A percentile compares a stretch with the other conserved stretches of the same genome.
Evolutionary conservation across 2,797 vertebrate genomes (phyloP).

Genomic region (Pristis pectinata): DNA sequence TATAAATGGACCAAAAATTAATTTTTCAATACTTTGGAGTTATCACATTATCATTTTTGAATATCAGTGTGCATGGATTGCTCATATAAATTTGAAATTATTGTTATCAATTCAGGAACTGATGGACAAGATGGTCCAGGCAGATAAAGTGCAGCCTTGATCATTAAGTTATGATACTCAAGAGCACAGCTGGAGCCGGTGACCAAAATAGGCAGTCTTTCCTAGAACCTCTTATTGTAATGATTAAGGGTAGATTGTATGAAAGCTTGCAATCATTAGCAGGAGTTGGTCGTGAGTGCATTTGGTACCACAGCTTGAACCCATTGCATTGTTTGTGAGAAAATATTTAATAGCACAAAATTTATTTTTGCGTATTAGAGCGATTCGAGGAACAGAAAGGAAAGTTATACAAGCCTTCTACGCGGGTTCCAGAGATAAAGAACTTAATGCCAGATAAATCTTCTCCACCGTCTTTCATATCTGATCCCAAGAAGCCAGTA

Average conservation of each 20-base stretch:
- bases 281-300: background rate
- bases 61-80: background rate
- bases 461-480: slow-evolving; percentile 72
- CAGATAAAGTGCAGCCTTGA: background rate
- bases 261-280: background rate
- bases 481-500: slow-evolving; percentile 89
- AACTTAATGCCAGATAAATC: slow-evolving; percentile 70
- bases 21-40: background rate
- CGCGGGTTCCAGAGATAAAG: slow-evolving; percentile 81
- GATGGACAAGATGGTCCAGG: no score
- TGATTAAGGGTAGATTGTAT: background rate
- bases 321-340: background rate
- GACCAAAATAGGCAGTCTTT: background rate
- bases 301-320: background rate
- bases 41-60: background rate
- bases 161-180: background rate
- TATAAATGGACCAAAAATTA: background rate
- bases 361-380: slow-evolving; percentile 12
- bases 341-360: slow-evolving; percentile 16
- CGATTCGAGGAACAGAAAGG: slow-evolving; percentile 80
- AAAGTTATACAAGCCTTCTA: slow-evolving; percentile 94
- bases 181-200: background rate
- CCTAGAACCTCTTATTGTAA: background rate
- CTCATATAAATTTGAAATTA: background rate
- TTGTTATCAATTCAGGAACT: background rate